Percentiles rank a stretch among this genome's conserved stretches.
Conservation (phyloP, 2,888 invertebrate genomes). For the Carcina quercana region DNA sequence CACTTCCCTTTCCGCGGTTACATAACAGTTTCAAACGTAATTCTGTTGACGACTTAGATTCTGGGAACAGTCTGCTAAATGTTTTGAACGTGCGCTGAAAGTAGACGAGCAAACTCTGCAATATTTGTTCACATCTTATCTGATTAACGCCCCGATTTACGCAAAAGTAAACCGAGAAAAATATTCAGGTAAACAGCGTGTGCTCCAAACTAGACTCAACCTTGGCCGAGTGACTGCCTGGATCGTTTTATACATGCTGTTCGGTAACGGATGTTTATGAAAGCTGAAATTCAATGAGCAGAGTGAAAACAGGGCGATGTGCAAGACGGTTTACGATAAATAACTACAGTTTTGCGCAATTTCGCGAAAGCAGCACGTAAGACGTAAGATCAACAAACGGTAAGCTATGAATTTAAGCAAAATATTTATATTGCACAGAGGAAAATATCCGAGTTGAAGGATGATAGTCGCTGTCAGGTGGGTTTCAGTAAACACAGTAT, state of each 20-base stretch:
- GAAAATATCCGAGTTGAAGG: too few species aligned
- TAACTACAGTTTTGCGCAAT: constrained; percentile 14
- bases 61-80: background rate
- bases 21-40: too few species aligned
- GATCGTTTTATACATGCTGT: constrained; percentile 36
- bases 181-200: constrained; percentile 35
- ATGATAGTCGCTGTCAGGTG: too few species aligned
- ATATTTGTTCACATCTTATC: constrained; percentile 6
- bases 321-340: constrained; percentile 20
- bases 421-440: too few species aligned
- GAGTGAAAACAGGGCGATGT: constrained; percentile 21
- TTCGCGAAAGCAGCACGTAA: constrained; percentile 2
- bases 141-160: constrained; percentile 23
- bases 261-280: constrained; percentile 43
- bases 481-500: too few species aligned
- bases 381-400: constrained; percentile 1
- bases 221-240: constrained; percentile 54
- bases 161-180: constrained; percentile 28
- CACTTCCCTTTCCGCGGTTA: too few species aligned
- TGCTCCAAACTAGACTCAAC: constrained; percentile 32
- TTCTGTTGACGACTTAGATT: too few species aligned
- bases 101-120: background rate
- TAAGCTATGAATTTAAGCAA: background rate
- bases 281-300: constrained; percentile 24
- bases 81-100: background rate